Conservation (phyloP, 2,888 invertebrate genomes). For the Frankliniella intonsa region DNA sequence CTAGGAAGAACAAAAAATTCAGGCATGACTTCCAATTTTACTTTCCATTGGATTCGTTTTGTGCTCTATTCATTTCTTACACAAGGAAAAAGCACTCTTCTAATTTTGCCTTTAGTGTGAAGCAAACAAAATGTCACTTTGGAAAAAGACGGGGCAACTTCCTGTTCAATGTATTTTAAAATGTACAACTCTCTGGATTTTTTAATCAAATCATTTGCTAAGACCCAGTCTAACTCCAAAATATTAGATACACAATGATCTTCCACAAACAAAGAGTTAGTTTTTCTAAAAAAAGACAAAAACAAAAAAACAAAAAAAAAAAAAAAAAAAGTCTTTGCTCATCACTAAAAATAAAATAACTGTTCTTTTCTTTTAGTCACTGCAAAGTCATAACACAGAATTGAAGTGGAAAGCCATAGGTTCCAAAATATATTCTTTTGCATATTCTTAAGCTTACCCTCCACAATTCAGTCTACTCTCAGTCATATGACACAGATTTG, state of each 20-base stretch:
- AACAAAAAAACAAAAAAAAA: too few relatives aligned
- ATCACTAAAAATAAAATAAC: conserved; percentile 15
- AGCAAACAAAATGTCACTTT: too few relatives aligned
- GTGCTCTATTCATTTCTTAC: too few relatives aligned
- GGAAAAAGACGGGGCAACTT: too few relatives aligned
- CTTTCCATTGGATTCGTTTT: neutral
- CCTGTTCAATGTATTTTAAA: neutral
- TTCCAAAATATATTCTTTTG: neutral
- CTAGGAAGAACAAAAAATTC: neutral
- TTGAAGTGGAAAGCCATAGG: neutral
- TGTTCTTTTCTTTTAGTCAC: neutral
- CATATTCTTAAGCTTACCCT: conserved; percentile 2
- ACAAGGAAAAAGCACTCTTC: too few relatives aligned
- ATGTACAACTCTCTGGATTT: neutral
- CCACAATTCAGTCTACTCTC: conserved; percentile 11
- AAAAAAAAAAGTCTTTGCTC: conserved; percentile 12
- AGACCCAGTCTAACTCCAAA: neutral
- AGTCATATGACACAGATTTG: conserved; percentile 7
- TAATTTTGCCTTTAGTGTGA: too few relatives aligned
- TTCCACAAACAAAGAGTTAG: too few relatives aligned
- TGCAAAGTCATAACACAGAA: neutral
- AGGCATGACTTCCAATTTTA: neutral
- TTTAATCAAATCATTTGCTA: neutral
- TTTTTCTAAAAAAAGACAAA: too few relatives aligned
- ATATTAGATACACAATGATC: neutral